A percentile compares a stretch with the other conserved stretches of the same genome.
Evolutionary conservation across 2,888 invertebrate species (phyloP).

Genomic region (Archaeoteleia sp.): DNA sequence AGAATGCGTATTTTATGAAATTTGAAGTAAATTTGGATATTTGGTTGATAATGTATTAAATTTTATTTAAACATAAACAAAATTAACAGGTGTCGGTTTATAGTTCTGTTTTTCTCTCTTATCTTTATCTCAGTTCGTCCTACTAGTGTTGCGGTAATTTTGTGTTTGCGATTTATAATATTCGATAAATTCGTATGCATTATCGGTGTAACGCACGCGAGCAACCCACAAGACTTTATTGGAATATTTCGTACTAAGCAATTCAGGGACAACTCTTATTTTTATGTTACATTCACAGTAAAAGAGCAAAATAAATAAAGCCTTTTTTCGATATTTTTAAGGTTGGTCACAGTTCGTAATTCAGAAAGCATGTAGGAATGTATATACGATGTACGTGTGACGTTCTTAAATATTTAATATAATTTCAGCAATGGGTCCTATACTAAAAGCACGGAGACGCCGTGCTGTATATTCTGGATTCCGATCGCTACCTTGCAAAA

Average conservation of each 20-base stretch:
- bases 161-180: slow-evolving; percentile 15
- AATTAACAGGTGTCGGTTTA: neutral
- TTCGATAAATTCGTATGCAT: slow-evolving; percentile 21
- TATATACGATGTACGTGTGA: too few species aligned
- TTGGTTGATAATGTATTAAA: too few species aligned
- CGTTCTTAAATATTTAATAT: too few species aligned
- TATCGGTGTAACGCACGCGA: slow-evolving; percentile 18
- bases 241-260: slow-evolving; percentile 18
- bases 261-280: slow-evolving; percentile 18
- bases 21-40: too few species aligned
- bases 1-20: too few species aligned
- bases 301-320: slow-evolving; percentile 8
- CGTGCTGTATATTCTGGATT: too few species aligned
- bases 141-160: slow-evolving; percentile 28
- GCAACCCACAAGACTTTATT: slow-evolving; percentile 18
- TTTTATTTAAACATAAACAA: too few species aligned
- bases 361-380: slow-evolving; percentile 27
- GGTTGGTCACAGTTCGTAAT: slow-evolving; percentile 16
- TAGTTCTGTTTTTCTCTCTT: slow-evolving; percentile 4
- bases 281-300: slow-evolving; percentile 15
- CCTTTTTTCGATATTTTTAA: slow-evolving; percentile 12
- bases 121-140: slow-evolving; percentile 1
- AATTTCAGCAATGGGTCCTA: too few species aligned
- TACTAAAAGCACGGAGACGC: too few species aligned
- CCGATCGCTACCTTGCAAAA: too few species aligned